Evolutionary conservation across 2,888 invertebrate species (phyloP).

Genomic region (Andrena hattorfiana): DNA sequence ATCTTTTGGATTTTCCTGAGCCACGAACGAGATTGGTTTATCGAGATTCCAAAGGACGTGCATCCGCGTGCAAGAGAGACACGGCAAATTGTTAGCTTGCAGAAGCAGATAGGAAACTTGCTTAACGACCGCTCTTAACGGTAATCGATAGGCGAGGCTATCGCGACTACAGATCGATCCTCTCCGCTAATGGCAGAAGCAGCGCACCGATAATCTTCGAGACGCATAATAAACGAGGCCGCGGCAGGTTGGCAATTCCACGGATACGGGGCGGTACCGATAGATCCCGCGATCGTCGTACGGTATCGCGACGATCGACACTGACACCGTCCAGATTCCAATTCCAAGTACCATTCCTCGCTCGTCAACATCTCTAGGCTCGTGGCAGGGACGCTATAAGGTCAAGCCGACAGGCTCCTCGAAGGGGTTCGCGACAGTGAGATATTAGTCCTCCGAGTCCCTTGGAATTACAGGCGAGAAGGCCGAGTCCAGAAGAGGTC

Average conservation of each 20-base stretch:
- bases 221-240: slow-evolving; percentile 48
- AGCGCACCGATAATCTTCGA: slow-evolving; percentile 41
- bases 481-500: slow-evolving; percentile 43
- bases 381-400: not conserved
- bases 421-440: slow-evolving; percentile 28
- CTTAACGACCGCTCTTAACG: slow-evolving; percentile 46
- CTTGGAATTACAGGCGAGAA: slow-evolving; percentile 50
- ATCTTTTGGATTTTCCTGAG: not conserved
- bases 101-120: slow-evolving; percentile 45
- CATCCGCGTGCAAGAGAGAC: not conserved
- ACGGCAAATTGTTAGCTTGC: slow-evolving; percentile 15
- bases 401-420: not conserved
- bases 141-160: slow-evolving; percentile 48
- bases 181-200: slow-evolving; percentile 27
- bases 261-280: slow-evolving; percentile 34
- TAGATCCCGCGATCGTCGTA: slow-evolving; percentile 31
- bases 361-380: not conserved
- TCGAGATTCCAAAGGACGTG: not conserved
- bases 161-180: slow-evolving; percentile 35
- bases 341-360: not conserved
- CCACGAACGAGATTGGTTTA: not conserved
- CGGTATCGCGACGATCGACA: slow-evolving; percentile 25
- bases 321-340: not conserved
- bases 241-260: slow-evolving; percentile 42
- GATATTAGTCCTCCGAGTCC: slow-evolving; percentile 53